phyloP scores from a whole-genome alignment of 2,113 vertebrate species.

The Copsychus sechellarum region DNA sequence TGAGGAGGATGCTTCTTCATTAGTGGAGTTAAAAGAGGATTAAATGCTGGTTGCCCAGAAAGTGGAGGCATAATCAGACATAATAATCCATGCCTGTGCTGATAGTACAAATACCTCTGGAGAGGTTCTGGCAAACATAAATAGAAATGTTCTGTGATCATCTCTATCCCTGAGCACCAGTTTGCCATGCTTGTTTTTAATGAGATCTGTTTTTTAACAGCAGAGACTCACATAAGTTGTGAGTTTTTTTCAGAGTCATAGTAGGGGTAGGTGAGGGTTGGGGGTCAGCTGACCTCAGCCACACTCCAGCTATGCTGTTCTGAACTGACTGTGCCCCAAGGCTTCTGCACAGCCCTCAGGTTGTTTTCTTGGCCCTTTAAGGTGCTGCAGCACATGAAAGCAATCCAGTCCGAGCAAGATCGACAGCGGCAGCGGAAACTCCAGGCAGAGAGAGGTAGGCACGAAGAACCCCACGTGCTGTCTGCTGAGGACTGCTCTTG shows the following conservation, averaged over 20 bases:
- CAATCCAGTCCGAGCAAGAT: slow-evolving; percentile 86
- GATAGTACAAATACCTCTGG: background rate
- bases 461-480: fast-evolving
- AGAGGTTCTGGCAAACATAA: background rate
- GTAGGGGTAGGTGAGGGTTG: background rate
- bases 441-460: slow-evolving; percentile 81
- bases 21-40: background rate
- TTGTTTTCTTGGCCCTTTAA: slow-evolving; percentile 56
- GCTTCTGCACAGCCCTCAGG: background rate
- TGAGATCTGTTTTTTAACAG: background rate
- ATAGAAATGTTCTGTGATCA: background rate
- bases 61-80: background rate
- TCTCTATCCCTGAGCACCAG: background rate
- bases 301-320: background rate
- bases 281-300: background rate
- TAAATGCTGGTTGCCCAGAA: background rate
- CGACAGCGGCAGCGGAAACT: slow-evolving; percentile 85
- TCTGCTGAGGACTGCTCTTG: background rate
- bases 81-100: background rate
- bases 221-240: fast-evolving
- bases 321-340: background rate
- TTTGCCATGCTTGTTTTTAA: background rate
- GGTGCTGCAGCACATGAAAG: slow-evolving; percentile 93
- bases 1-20: background rate
- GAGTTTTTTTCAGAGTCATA: background rate